Percentiles rank a stretch among this genome's conserved stretches.
These are phyloP conservation scores for Amphiprion ocellaris DNA, from an alignment of 2,113 vertebrate genomes.

Conservation along the genomic window DNA sequence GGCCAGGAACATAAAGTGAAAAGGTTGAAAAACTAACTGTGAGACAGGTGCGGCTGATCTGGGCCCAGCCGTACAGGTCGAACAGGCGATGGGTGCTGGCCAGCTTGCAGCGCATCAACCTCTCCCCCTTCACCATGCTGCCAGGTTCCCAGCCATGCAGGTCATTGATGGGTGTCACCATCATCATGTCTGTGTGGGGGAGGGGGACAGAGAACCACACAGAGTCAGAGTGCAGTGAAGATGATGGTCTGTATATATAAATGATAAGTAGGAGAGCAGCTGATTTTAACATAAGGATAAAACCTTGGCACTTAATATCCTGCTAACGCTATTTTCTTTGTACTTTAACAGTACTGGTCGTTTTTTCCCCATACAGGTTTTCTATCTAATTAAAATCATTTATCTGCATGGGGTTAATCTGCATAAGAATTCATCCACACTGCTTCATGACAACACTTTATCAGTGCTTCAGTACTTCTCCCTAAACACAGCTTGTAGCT, in stretches of 20 bases:
- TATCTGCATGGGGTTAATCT: no score
- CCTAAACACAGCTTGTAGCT: no score
- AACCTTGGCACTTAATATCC: no score
- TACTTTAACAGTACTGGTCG: no score
- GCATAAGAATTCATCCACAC: no score
- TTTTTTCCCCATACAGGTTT: no score
- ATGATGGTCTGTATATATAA: background rate
- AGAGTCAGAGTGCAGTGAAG: background rate
- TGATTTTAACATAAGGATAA: no score
- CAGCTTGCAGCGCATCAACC: conserved; percentile 95
- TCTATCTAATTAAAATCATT: no score
- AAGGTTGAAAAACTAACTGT: conserved; percentile 84
- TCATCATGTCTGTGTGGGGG: conserved; percentile 85
- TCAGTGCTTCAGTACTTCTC: no score
- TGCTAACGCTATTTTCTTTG: no score
- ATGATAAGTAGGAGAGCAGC: no score
- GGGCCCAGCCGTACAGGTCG: conserved; percentile 96
- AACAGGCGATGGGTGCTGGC: conserved; percentile 93
- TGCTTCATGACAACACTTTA: no score
- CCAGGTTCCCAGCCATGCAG: conserved; percentile 88
- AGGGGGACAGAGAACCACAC: background rate
- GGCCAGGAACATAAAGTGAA: background rate
- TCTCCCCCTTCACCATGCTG: conserved; percentile 93
- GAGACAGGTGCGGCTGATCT: conserved; percentile 89
- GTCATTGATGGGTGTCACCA: conserved; percentile 95